These are phyloP conservation scores for Arctocebus calabarensis DNA, from an alignment of 2,797 vertebrate genomes.

Conservation along the genomic window DNA sequence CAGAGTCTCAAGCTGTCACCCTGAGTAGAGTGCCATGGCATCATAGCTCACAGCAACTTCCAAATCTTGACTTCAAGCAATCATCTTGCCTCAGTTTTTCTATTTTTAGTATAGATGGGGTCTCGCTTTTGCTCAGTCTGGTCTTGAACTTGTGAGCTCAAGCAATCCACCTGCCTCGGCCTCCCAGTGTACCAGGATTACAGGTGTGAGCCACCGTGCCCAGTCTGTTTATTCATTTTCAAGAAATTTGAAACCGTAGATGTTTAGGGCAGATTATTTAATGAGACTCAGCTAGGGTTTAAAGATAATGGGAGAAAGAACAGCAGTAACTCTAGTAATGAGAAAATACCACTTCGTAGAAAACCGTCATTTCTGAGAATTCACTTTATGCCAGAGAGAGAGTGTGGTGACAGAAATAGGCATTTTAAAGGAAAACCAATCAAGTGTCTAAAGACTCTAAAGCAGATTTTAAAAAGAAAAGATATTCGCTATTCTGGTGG, in stretches of 20 bases:
- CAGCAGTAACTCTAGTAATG: not conserved
- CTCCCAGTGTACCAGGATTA: no score
- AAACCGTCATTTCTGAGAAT: not conserved
- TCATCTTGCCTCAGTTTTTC: no score
- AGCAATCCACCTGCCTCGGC: no score
- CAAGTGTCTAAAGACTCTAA: not conserved
- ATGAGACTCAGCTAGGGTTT: not conserved
- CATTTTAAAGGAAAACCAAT: not conserved
- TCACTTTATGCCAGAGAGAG: not conserved
- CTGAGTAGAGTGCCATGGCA: no score
- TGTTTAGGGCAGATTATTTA: not conserved
- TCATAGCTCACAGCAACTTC: no score
- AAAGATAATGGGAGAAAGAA: not conserved
- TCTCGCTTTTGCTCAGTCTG: no score
- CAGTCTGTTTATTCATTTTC: not conserved
- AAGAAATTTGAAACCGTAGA: not conserved
- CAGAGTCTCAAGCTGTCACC: no score
- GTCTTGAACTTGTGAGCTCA: no score
- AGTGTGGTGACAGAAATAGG: not conserved
- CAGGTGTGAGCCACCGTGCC: no score
- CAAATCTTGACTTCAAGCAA: no score
- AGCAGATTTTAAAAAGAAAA: not conserved
- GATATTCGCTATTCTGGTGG: not conserved
- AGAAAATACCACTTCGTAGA: not conserved
- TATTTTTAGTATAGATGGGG: no score